These are phyloP conservation scores for Lepisosteus osseus DNA, from an alignment of 2,113 vertebrate genomes.

Conservation along the genomic window DNA sequence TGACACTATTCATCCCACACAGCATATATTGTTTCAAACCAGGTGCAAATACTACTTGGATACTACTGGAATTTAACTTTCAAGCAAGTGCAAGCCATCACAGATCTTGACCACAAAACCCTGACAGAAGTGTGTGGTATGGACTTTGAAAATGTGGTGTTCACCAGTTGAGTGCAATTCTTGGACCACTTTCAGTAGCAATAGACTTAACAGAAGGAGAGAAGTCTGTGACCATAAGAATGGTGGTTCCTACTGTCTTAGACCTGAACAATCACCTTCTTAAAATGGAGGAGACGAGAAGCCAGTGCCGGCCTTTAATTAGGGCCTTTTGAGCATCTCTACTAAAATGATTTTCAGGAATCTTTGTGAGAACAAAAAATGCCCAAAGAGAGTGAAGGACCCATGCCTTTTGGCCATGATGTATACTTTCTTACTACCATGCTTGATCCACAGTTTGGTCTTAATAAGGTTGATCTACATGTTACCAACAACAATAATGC, in stretches of 20 bases:
- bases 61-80: constrained; percentile 18
- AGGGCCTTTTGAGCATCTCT: constrained; percentile 17
- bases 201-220: constrained; percentile 24
- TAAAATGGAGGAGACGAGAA: constrained; percentile 9
- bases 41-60: neutral
- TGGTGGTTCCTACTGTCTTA: constrained; percentile 27
- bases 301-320: constrained; percentile 16
- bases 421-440: constrained; percentile 23
- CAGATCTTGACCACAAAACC: constrained; percentile 14
- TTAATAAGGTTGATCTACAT: constrained; percentile 18
- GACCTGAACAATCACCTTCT: constrained; percentile 17
- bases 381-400: constrained; percentile 10
- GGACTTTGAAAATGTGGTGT: neutral
- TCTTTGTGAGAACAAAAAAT: constrained; percentile 17
- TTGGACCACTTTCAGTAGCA: constrained; percentile 24
- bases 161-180: constrained; percentile 17
- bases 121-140: too few species aligned
- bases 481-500: neutral
- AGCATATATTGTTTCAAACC: neutral
- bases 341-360: constrained; percentile 25
- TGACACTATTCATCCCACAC: too few species aligned
- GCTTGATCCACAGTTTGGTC: constrained; percentile 23
- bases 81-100: constrained; percentile 12
- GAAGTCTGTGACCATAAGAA: constrained; percentile 21
- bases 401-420: constrained; percentile 20